These are phyloP conservation scores for Melolontha melolontha DNA, from an alignment of 2,888 invertebrate genomes.

Conservation along the genomic window DNA sequence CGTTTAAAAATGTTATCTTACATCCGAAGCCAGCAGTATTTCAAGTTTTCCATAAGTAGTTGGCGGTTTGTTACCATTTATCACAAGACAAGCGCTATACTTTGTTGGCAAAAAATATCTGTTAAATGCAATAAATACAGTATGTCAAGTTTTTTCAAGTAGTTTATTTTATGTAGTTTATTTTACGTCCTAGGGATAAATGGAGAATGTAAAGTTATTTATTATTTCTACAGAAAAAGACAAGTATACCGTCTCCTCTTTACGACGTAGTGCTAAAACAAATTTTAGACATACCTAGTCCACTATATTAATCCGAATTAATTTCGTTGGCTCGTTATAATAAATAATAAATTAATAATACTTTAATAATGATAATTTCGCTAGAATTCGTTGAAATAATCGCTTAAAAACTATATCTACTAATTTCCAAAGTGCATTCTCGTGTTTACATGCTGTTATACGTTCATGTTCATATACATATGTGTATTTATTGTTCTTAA, in stretches of 20 bases:
- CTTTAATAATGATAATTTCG: too few species aligned
- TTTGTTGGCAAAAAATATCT: slow-evolving; percentile 27
- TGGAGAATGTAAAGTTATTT: slow-evolving; percentile 29
- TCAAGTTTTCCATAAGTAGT: slow-evolving; percentile 39
- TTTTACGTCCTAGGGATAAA: slow-evolving; percentile 23
- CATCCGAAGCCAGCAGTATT: slow-evolving; percentile 30
- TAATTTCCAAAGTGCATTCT: too few species aligned
- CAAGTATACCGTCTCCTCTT: neutral
- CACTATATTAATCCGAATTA: too few species aligned
- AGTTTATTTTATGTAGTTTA: slow-evolving; percentile 21
- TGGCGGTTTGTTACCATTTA: slow-evolving; percentile 36
- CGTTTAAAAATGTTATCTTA: slow-evolving; percentile 36
- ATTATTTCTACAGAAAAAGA: slow-evolving; percentile 13
- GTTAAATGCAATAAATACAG: slow-evolving; percentile 31
- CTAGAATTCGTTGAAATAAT: too few species aligned
- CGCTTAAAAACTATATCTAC: too few species aligned
- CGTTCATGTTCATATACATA: too few species aligned
- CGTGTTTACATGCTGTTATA: too few species aligned
- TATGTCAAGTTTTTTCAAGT: slow-evolving; percentile 13
- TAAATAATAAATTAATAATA: too few species aligned
- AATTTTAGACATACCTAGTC: too few species aligned
- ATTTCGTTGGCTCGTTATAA: too few species aligned
- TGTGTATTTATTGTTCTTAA: too few species aligned
- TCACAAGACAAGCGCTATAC: slow-evolving; percentile 28
- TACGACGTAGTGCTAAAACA: too few species aligned